These are phyloP conservation scores for Alosa sapidissima DNA, from an alignment of 2,797 vertebrate genomes.

Conservation along the genomic window DNA sequence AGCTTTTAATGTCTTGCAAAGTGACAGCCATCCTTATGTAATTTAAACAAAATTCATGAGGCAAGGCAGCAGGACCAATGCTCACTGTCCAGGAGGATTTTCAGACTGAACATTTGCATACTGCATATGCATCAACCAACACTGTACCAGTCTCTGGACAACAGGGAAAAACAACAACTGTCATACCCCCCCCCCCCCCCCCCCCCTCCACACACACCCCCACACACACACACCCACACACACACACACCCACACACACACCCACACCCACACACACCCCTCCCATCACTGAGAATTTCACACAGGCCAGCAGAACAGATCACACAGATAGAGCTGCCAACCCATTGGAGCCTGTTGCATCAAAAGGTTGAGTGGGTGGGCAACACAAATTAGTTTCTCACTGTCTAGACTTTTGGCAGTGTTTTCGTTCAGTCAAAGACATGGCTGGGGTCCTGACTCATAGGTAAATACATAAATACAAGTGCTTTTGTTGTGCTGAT, in stretches of 20 bases:
- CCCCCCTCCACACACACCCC: neutral
- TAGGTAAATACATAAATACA: neutral
- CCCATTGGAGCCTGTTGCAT: slow-evolving; percentile 14
- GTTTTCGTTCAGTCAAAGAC: neutral
- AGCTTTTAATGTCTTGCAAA: neutral
- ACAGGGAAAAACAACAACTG: slow-evolving; percentile 12
- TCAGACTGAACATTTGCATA: neutral
- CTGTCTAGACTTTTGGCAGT: neutral
- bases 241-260: neutral
- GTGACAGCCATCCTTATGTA: slow-evolving; percentile 10
- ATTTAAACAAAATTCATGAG: slow-evolving; percentile 22
- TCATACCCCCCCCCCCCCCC: neutral
- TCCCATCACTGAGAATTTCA: slow-evolving; percentile 8
- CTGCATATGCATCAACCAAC: neutral
- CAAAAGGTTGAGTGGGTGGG: slow-evolving; percentile 7
- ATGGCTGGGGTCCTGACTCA: neutral
- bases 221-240: slow-evolving; percentile 17
- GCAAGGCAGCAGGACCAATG: neutral
- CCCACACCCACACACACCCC: neutral
- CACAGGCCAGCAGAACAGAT: neutral
- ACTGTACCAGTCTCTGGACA: neutral
- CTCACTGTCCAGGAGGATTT: neutral
- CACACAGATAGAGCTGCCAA: neutral
- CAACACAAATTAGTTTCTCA: slow-evolving; percentile 21
- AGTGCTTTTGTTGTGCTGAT: neutral